These are phyloP conservation scores for Ceratosolen fusciceps DNA, from an alignment of 1,140 invertebrate genomes.

Conservation along the genomic window DNA sequence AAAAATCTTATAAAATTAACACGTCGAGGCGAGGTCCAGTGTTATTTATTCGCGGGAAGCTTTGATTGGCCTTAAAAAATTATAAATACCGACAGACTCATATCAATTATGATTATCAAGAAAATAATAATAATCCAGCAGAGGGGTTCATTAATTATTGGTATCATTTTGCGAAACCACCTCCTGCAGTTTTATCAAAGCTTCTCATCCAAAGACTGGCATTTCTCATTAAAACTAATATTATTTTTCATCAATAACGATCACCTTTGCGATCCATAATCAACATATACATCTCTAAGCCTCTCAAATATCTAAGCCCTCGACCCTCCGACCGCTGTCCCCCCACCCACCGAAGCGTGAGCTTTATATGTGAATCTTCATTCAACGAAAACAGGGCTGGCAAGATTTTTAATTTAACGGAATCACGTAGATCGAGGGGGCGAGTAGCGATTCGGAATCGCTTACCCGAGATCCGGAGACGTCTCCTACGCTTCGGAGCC, in stretches of 20 bases:
- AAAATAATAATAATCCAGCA: neutral
- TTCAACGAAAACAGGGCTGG: neutral
- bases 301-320: too few species aligned
- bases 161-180: neutral
- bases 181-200: neutral
- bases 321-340: too few species aligned
- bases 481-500: constrained; percentile 7
- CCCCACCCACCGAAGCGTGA: too few species aligned
- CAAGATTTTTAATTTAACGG: neutral
- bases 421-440: neutral
- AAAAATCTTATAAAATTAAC: too few species aligned
- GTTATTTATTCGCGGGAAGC: neutral
- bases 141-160: neutral
- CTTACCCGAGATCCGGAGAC: constrained; percentile 12
- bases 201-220: neutral
- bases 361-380: neutral
- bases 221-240: neutral
- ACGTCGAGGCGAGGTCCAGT: too few species aligned
- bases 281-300: neutral
- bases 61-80: neutral
- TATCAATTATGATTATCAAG: neutral
- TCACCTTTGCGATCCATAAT: neutral
- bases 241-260: constrained; percentile 1
- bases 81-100: neutral
- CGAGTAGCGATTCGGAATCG: constrained; percentile 1